These are phyloP conservation scores for Stegophylla sp. DNA, from an alignment of 2,888 invertebrate genomes.

Conservation along the genomic window DNA sequence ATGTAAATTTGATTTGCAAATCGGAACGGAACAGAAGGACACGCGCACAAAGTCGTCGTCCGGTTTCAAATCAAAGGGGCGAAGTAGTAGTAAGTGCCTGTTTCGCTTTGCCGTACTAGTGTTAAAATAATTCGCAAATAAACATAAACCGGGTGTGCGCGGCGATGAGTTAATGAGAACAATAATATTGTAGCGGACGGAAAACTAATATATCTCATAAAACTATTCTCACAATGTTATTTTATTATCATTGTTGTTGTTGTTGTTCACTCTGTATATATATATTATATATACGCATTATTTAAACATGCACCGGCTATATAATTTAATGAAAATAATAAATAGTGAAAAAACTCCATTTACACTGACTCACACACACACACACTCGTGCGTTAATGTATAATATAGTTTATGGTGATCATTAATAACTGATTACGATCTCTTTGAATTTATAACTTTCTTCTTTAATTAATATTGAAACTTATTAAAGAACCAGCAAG, in stretches of 20 bases:
- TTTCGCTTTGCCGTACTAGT: too few relatives aligned
- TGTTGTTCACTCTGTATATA: too few relatives aligned
- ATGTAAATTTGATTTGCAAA: background rate
- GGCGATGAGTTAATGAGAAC: background rate
- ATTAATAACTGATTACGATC: constrained; percentile 40
- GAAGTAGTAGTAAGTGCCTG: too few relatives aligned
- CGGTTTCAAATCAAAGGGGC: constrained; percentile 1
- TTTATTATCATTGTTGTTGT: too few relatives aligned
- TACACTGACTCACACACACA: background rate
- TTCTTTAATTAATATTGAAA: constrained; percentile 43
- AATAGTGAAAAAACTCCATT: background rate
- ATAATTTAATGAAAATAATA: background rate
- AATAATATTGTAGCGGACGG: too few relatives aligned
- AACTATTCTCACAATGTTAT: too few relatives aligned
- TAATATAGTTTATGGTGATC: constrained; percentile 23
- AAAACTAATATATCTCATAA: too few relatives aligned
- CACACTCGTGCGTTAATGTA: background rate
- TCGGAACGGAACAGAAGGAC: background rate
- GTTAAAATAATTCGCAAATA: background rate
- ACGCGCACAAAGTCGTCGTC: background rate
- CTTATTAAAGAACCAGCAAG: constrained; percentile 20
- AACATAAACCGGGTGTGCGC: background rate
- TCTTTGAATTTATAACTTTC: constrained; percentile 38
- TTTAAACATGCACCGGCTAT: background rate
- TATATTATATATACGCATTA: background rate